Evolutionary conservation across 2,888 invertebrate genomes (phyloP).

Genomic region (Macrophya annulata): DNA sequence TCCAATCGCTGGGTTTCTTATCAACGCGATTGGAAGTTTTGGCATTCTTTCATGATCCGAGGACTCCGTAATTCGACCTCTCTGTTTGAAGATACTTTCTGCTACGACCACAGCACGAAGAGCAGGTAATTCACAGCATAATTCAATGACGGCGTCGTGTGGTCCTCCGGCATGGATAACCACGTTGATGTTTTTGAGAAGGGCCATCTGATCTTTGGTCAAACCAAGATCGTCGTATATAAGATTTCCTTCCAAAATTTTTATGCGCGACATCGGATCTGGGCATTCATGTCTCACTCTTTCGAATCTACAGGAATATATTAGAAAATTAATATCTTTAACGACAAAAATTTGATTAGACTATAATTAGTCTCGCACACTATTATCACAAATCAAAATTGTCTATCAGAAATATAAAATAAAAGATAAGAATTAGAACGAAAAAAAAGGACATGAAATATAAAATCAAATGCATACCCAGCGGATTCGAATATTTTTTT

Average conservation of each 20-base stretch:
- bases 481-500: constrained; percentile 69
- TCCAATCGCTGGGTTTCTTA: constrained; percentile 69
- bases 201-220: constrained; percentile 54
- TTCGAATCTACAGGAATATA: constrained; percentile 67
- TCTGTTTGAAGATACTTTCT: constrained; percentile 64
- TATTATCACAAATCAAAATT: background rate
- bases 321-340: constrained; percentile 1
- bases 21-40: constrained; percentile 66
- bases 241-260: constrained; percentile 71
- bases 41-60: constrained; percentile 52
- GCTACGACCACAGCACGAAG: constrained; percentile 63
- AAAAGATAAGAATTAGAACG: background rate
- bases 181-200: constrained; percentile 67
- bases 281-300: constrained; percentile 69
- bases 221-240: constrained; percentile 68
- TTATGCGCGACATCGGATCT: constrained; percentile 67
- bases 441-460: background rate
- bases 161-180: constrained; percentile 72
- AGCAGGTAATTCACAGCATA: constrained; percentile 66
- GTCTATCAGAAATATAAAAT: background rate
- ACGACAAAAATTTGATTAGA: background rate
- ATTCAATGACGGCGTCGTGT: constrained; percentile 64
- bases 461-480: constrained; percentile 66
- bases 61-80: constrained; percentile 62
- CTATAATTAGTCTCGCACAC: too few relatives aligned